Conservation (phyloP, 2,797 vertebrate species). For the Mus spretus region DNA sequence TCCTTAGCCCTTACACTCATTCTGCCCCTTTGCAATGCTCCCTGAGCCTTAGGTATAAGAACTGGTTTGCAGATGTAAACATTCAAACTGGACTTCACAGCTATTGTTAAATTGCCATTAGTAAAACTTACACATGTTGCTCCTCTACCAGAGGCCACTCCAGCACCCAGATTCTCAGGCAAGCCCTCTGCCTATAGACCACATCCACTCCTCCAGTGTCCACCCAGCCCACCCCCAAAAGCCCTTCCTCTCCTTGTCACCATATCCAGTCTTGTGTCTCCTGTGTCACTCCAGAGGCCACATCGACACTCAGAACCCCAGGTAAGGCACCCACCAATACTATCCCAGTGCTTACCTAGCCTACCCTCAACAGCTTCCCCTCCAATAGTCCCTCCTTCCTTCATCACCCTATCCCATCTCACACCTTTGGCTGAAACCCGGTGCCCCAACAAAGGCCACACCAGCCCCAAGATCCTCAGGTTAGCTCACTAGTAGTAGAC, state of each 20-base stretch:
- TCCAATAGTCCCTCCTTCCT: not conserved
- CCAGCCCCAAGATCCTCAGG: not conserved
- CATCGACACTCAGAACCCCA: not conserved
- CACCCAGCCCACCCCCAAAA: not conserved
- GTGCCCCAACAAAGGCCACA: not conserved
- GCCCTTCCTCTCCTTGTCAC: not conserved
- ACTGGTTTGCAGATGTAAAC: not conserved
- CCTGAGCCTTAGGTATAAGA: not conserved
- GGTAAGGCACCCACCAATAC: no score
- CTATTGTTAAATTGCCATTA: not conserved
- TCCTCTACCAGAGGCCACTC: not conserved
- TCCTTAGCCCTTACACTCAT: not conserved
- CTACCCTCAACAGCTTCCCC: not conserved
- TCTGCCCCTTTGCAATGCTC: not conserved
- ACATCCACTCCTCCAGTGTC: not conserved
- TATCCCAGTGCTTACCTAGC: no score
- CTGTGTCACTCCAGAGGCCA: not conserved
- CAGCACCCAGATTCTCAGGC: not conserved
- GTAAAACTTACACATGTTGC: not conserved
- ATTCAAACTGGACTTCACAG: not conserved
- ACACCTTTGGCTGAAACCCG: not conserved
- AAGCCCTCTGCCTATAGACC: not conserved
- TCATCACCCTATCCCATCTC: not conserved
- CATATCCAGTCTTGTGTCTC: not conserved
- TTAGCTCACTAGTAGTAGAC: not conserved